These are phyloP conservation scores for Bombus consobrinus DNA, from an alignment of 1,140 invertebrate species.

Conservation along the genomic window DNA sequence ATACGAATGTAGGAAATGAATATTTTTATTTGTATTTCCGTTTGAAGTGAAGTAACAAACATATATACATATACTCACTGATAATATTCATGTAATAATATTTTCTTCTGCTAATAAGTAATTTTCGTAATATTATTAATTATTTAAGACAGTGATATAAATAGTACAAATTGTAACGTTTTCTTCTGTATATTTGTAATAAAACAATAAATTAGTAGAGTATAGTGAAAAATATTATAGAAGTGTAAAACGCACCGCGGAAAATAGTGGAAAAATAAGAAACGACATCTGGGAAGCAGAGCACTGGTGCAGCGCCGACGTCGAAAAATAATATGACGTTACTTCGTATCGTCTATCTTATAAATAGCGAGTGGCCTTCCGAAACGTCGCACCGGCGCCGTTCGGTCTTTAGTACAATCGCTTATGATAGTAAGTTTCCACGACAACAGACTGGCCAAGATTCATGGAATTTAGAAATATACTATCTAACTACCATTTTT, in stretches of 20 bases:
- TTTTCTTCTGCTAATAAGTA: not conserved
- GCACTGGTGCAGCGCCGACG: not conserved
- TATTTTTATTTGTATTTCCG: not conserved
- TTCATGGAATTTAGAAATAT: not conserved
- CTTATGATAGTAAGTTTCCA: not conserved
- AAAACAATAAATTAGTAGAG: not conserved
- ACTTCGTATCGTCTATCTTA: not conserved
- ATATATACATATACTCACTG: not conserved
- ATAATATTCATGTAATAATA: not conserved
- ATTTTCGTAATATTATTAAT: not conserved
- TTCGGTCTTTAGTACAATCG: not conserved
- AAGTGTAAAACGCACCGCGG: not conserved
- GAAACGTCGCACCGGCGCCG: not conserved
- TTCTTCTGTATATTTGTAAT: not conserved
- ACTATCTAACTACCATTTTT: conserved; percentile 1
- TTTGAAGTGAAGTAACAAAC: not conserved
- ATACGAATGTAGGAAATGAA: no score
- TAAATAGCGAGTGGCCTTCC: not conserved
- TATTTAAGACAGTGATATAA: not conserved
- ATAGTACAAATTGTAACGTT: not conserved
- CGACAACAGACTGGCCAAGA: not conserved
- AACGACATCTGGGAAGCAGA: not conserved
- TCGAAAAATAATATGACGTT: not conserved
- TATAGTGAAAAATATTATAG: not conserved
- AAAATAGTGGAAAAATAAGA: not conserved